Evolutionary conservation across 2,797 vertebrate species (phyloP), one percentile per base, ranked within the genome.

Genomic region (Chelidonichthys spinosus): DNA sequence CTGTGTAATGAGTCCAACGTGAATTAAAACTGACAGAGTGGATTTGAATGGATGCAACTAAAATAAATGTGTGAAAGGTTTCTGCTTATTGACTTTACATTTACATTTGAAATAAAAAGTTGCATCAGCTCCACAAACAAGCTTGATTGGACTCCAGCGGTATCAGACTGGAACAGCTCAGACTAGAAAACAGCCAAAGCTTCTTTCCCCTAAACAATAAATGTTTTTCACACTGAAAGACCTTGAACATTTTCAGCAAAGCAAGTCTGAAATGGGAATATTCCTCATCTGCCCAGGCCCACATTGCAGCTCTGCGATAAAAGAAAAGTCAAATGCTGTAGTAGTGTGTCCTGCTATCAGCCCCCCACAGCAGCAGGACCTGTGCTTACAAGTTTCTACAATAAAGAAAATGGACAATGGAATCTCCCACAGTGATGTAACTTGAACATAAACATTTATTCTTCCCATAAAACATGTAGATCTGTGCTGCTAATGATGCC

Each of bases 1-100:
- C 72, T 71, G 65, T 78, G 64, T 76, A 85, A 85, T 87, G 79
- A 84, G 68, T 79, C 65, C 76, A 80, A 39, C 63, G 61, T 54
- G 79, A 84, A 47, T 49, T 44, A 46, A n/a, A 70, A 66, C 44
- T 47, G 25, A 67, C 3, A 44, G 33, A 25, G 25, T 17, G 39
- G 4, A 17, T 69, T 65, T 54, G 11, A 58, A 69, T 25, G 25
- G 25, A 25, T 25, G 25, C 25, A 25, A 25, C 25, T 2, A 25
- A 25, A 25, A 25, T 25, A 25, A 25, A 25, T 25, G 25, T 25
- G 25, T 25, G 25, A 25, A 25, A 25, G 25, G 25, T 25, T 25
- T 25, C 25, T 25, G 25, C 25, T 25, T 25, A 25, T 25, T 25
- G 25, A 25, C 1, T 25, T 25, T 25, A 25, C 25, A 25, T 25